phyloP scores from a whole-genome alignment of 2,888 invertebrate genomes.

The Steinernema carpocapsae region DNA sequence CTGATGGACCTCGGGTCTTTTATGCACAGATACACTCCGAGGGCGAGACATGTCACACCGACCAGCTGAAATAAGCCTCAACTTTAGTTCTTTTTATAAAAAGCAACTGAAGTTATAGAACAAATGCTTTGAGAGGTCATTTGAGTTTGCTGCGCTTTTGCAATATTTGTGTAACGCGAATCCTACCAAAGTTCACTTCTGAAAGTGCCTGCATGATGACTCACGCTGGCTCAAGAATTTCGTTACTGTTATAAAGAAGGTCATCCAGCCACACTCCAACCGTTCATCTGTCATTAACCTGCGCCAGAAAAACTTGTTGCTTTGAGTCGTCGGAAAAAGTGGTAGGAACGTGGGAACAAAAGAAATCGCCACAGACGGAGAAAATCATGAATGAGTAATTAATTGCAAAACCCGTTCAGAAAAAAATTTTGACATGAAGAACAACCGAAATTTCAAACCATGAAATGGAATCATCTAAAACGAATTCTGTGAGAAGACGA shows the following conservation, averaged over 20 bases:
- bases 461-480: background rate
- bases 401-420: background rate
- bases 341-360: slow-evolving; percentile 2
- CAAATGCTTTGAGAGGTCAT: background rate
- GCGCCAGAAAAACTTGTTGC: slow-evolving; percentile 30
- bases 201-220: background rate
- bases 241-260: slow-evolving; percentile 1
- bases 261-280: slow-evolving; percentile 8
- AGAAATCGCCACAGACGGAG: background rate
- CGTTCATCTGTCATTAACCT: slow-evolving; percentile 11
- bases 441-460: background rate
- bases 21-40: slow-evolving; percentile 67
- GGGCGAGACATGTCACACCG: slow-evolving; percentile 60
- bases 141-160: background rate
- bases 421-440: background rate
- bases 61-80: slow-evolving; percentile 57
- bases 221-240: background rate
- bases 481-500: background rate
- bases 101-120: too few relatives aligned
- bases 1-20: slow-evolving; percentile 63
- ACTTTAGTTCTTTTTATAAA: background rate
- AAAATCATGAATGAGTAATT: slow-evolving; percentile 25
- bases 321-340: slow-evolving; percentile 34
- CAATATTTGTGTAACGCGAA: background rate
- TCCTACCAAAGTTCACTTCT: background rate